phyloP scores from a whole-genome alignment of 1,140 invertebrate genomes.

The Geopemphigus sp. region DNA sequence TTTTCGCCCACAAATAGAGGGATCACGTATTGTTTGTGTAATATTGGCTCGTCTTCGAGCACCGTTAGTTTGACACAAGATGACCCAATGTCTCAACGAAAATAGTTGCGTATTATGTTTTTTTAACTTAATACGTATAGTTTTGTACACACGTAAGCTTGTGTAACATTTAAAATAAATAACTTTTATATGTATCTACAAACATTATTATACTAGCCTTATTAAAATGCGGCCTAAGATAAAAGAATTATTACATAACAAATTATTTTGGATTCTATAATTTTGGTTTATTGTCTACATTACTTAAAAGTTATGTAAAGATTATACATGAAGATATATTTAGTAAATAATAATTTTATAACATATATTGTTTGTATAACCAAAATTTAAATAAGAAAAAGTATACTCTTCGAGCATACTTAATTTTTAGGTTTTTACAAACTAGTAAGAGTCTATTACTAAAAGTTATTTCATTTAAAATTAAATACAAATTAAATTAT shows the following conservation, averaged over 20 bases:
- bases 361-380: not conserved
- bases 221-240: not conserved
- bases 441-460: too few relatives aligned
- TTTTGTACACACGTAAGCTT: not conserved
- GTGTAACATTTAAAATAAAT: not conserved
- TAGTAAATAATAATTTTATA: not conserved
- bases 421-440: not conserved
- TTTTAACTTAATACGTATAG: not conserved
- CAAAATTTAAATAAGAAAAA: not conserved
- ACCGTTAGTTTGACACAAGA: slow-evolving; percentile 43
- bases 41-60: slow-evolving; percentile 20
- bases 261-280: not conserved
- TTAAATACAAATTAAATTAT: too few relatives aligned
- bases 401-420: not conserved
- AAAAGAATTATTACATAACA: not conserved
- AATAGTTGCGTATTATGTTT: not conserved
- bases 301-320: slow-evolving; percentile 2
- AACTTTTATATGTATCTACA: not conserved
- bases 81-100: slow-evolving; percentile 13
- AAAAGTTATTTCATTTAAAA: too few relatives aligned
- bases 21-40: slow-evolving; percentile 43
- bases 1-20: slow-evolving; percentile 22
- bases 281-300: not conserved
- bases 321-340: not conserved
- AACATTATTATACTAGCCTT: not conserved